phyloP scores from a whole-genome alignment of 2,113 vertebrate genomes.

The Trachemys scripta region DNA sequence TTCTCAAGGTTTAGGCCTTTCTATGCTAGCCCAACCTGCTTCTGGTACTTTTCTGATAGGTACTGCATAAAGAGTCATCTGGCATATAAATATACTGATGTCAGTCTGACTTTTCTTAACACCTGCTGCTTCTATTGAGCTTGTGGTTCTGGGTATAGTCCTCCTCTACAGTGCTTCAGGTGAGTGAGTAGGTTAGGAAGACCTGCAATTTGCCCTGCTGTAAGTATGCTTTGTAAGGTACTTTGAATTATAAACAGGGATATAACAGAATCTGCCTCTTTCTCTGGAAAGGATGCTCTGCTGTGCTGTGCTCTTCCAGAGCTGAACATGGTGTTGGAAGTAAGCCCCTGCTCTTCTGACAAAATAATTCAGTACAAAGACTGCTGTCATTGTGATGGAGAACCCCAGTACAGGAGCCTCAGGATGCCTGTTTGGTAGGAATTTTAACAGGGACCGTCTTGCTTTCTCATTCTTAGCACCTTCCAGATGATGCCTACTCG shows the following conservation, averaged over 20 bases:
- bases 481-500: accelerated
- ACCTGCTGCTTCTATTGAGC: not conserved
- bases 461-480: accelerated
- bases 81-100: not conserved
- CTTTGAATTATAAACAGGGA: not conserved
- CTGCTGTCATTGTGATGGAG: not conserved
- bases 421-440: not conserved
- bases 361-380: not conserved
- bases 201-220: not conserved
- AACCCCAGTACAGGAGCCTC: not conserved
- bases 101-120: not conserved
- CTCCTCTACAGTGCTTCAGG: not conserved
- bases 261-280: not conserved
- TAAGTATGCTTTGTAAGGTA: not conserved
- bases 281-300: not conserved
- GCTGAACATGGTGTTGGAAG: not conserved
- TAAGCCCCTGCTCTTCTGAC: not conserved
- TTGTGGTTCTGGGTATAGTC: not conserved
- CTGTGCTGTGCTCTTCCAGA: not conserved
- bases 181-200: not conserved
- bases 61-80: not conserved
- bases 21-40: not conserved
- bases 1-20: not conserved
- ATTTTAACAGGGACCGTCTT: not conserved
- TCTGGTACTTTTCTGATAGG: not conserved